Evolutionary conservation across 2,797 vertebrate species (phyloP), one percentile per base, ranked within the genome.

Genomic region (Dromococcyx pavoninus): DNA sequence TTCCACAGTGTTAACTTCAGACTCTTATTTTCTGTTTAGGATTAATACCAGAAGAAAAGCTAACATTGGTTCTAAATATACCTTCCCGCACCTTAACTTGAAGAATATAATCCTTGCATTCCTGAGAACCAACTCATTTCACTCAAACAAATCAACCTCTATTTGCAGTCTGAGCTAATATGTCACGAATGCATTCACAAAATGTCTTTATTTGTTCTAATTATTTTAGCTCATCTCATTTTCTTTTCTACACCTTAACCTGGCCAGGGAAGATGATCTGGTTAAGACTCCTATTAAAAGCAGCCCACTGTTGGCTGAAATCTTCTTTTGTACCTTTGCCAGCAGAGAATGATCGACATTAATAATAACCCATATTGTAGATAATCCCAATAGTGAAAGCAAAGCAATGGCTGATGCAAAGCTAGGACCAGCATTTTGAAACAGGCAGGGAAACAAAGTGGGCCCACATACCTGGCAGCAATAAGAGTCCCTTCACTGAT

Each of bases 231-330:
- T 77, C 39, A 78, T 84, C 83, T 93, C 75, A 96, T 96, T 96
- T 97, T 91, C 89, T 88, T 79, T 91, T 80, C 75, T 78, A 77
- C 86, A 94, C 65, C 23, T 60, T 95, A 76, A 70, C 71, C 86
- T 91, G 82, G 80, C 91, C 50, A 50, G 93, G 73, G 81, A 95
- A 95, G 88, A 94, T 75, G 88, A 97, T 95, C 74, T 96, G 96
- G 97, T 97, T 97, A 97, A 81, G 75, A 84, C 37, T 91, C 93
- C 58, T 89, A 69, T 75, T 95, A 94, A 95, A 96, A 95, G 88
- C 44, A 93, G 70, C 53, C 81, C 1, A 1, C 33, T 86, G 86
- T 88, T 96, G 88, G 94, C 88, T 93, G 33, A 80, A 94, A 67
- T 39, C 77, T 81, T 91, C 28, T n/a, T 89, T 90, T 93, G 91